Evolutionary conservation across 2,888 invertebrate genomes (phyloP), one percentile per base, ranked within the genome.

Genomic region (Copidosoma aretas): DNA sequence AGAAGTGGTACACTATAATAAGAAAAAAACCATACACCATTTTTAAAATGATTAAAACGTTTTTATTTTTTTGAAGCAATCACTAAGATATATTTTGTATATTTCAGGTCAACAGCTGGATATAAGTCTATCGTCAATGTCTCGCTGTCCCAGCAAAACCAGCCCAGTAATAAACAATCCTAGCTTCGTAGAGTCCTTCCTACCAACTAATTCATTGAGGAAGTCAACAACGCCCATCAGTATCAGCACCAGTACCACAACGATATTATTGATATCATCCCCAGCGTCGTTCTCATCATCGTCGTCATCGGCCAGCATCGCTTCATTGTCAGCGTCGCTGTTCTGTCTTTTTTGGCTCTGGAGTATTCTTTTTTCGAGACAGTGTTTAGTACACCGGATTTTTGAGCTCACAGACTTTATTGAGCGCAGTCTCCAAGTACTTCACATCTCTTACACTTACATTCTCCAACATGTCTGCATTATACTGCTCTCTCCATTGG

Each of bases 291-390:
- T 25, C 15, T 77, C 77, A 75, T 71, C 74, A 64, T 71, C 74
- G 60, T 77, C 77, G 75, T 71, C 74, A 64, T 71, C 75, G 60
- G 73, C 66, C 68, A 74, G 72, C 75, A 73, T 70, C 68, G 70
- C 76, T 73, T 73, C 77, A 65, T 74, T 75, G 64, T 71, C 73
- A 54, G 68, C 77, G 64, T 77, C 75, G 49, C 73, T 79, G 41
- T 71, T 81, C 72, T 81, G 79, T 74, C 75, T 81, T 49, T 79
- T 82, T 77, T 83, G 82, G 81, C 77, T 82, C 73, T 82, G 82
- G 81, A 84, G 84, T 81, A 85, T 84, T 79, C 67, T 81, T 21
- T 85, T 86, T 81, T 85, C 85, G 79, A 69, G 73, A 82, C 80
- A 84, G 79, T 74, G 76, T 71, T 66, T 75, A 72, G 67, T 74